Percentiles rank a stretch among this genome's conserved stretches.
These are phyloP conservation scores for Hydrotaea diabolus DNA, from an alignment of 2,888 invertebrate species.

Conservation along the genomic window DNA sequence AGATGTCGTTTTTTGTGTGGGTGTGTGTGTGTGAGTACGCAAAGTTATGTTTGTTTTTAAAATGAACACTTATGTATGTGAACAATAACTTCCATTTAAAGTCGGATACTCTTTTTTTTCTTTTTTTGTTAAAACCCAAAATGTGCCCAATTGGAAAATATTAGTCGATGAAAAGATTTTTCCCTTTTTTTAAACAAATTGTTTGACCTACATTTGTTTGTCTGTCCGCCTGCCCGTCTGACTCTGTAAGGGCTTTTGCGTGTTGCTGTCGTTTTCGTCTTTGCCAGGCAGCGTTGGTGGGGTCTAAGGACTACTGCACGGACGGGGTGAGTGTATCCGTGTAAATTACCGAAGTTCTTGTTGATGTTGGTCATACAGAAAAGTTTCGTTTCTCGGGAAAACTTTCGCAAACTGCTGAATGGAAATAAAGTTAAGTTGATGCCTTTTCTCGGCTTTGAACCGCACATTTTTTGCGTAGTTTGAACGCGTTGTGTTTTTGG, in stretches of 20 bases:
- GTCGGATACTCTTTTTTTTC: not conserved
- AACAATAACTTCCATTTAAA: not conserved
- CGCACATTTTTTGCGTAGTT: constrained; percentile 15
- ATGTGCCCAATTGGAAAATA: constrained; percentile 42
- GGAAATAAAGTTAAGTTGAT: constrained; percentile 56
- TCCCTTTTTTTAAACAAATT: constrained; percentile 26
- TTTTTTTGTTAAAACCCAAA: constrained; percentile 2
- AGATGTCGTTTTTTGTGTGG: not conserved
- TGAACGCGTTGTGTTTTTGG: no score
- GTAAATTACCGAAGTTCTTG: constrained; percentile 63
- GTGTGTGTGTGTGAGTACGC: no score
- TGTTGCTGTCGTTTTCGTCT: no score
- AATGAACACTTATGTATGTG: not conserved
- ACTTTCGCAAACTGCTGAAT: constrained; percentile 57
- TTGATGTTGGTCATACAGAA: constrained; percentile 41
- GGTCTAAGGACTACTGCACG: no score
- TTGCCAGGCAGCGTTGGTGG: no score
- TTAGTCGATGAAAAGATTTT: constrained; percentile 33
- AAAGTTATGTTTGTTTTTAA: constrained; percentile 12
- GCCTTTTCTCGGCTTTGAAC: constrained; percentile 27
- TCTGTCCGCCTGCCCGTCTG: not conserved
- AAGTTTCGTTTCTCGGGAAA: constrained; percentile 49
- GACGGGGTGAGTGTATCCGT: constrained; percentile 31
- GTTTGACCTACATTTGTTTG: constrained; percentile 14
- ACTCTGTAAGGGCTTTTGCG: not conserved